These are phyloP conservation scores for Patella depressa DNA, from an alignment of 2,888 invertebrate genomes.

Conservation along the genomic window DNA sequence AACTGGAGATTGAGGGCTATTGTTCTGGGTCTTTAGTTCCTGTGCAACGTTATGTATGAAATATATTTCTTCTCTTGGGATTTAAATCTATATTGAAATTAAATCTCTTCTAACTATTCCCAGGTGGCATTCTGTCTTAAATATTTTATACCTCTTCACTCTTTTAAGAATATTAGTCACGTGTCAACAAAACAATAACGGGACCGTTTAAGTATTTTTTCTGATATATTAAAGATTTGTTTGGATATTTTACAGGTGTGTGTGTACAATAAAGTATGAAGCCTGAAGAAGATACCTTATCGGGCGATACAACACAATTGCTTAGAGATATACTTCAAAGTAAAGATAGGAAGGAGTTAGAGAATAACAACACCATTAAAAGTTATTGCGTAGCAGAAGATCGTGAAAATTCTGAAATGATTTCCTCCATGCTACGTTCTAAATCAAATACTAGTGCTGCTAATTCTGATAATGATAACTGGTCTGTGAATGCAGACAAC, in stretches of 20 bases:
- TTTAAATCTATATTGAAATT: no score
- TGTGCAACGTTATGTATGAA: no score
- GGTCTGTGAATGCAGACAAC: constrained; percentile 43
- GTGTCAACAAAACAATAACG: no score
- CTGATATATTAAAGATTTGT: no score
- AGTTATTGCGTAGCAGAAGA: constrained; percentile 10
- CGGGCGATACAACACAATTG: constrained; percentile 77
- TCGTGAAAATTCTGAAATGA: constrained; percentile 23
- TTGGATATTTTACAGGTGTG: constrained; percentile 1
- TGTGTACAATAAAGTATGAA: constrained; percentile 22
- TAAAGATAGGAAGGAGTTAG: constrained; percentile 75
- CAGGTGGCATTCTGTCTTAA: no score
- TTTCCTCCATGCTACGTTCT: constrained; percentile 27
- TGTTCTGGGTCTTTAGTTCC: no score
- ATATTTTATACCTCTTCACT: no score
- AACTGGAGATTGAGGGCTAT: no score
- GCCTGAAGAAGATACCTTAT: constrained; percentile 23
- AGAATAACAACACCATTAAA: constrained; percentile 36
- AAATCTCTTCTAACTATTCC: no score
- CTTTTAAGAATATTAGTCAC: no score
- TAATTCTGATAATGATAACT: constrained; percentile 40
- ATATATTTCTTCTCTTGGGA: no score
- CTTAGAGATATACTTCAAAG: constrained; percentile 89
- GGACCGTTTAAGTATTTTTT: no score
- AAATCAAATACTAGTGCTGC: constrained; percentile 32